Evolutionary conservation across 2,888 invertebrate species (phyloP).

Genomic region (Abrostola tripartita): DNA sequence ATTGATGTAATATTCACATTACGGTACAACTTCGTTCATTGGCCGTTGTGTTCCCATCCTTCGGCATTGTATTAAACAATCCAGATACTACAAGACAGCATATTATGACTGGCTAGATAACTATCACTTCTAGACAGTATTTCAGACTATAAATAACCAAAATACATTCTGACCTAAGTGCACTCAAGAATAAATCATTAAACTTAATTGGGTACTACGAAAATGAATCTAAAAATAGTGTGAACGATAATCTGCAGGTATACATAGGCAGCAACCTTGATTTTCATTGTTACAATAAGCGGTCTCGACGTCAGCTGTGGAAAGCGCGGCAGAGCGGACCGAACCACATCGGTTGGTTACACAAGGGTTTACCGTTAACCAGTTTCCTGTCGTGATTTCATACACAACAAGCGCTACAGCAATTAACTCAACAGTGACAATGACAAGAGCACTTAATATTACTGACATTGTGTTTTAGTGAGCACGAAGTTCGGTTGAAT

Average conservation of each 20-base stretch:
- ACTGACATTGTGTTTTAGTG: neutral
- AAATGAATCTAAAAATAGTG: conserved; percentile 22
- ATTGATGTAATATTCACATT: too few species aligned
- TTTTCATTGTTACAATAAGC: conserved; percentile 22
- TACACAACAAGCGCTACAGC: conserved; percentile 11
- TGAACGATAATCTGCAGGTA: conserved; percentile 18
- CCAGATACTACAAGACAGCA: too few species aligned
- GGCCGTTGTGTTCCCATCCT: too few species aligned
- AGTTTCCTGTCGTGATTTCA: conserved; percentile 38
- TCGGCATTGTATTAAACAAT: too few species aligned
- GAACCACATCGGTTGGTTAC: conserved; percentile 31
- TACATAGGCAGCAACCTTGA: conserved; percentile 33
- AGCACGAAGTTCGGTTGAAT: neutral
- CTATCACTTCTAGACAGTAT: too few species aligned
- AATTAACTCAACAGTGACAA: neutral
- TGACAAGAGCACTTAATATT: neutral
- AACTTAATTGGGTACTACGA: conserved; percentile 11
- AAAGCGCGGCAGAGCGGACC: conserved; percentile 42
- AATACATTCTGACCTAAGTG: too few species aligned
- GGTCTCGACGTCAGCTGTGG: conserved; percentile 38
- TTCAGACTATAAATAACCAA: too few species aligned
- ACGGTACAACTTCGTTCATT: too few species aligned
- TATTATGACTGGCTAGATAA: too few species aligned
- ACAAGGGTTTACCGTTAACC: conserved; percentile 20
- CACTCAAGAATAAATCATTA: too few species aligned